Percentiles rank a stretch among this genome's conserved stretches.
phyloP scores from a whole-genome alignment of 2,888 invertebrate genomes.

The Xanthia togata region DNA sequence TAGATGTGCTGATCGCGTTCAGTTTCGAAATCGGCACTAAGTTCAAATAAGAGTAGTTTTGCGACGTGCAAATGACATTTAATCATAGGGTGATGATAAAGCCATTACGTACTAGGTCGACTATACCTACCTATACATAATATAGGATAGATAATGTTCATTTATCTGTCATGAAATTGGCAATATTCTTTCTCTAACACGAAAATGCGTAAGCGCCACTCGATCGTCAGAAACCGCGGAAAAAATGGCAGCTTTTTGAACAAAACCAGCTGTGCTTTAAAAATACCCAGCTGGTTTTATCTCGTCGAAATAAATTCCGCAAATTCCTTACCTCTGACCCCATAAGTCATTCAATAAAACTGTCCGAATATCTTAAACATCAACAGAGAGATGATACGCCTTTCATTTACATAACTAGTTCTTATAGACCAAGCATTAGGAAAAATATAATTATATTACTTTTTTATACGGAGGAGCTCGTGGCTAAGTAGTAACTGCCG shows the following conservation, averaged over 20 bases:
- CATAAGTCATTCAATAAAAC: constrained; percentile 37
- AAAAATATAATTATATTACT: constrained; percentile 20
- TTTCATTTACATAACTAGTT: constrained; percentile 52
- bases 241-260: background rate
- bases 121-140: background rate
- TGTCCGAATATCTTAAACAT: constrained; percentile 15
- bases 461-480: too few relatives aligned
- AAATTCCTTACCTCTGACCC: constrained; percentile 31
- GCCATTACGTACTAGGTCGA: background rate
- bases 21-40: background rate
- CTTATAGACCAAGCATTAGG: constrained; percentile 2
- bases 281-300: constrained; percentile 10
- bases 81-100: background rate
- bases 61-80: background rate
- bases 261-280: background rate
- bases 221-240: background rate
- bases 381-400: background rate
- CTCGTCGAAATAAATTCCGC: constrained; percentile 15
- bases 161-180: background rate
- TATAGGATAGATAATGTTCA: background rate
- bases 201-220: background rate
- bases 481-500: too few relatives aligned
- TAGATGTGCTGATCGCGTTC: too few relatives aligned
- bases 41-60: background rate
- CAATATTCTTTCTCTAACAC: background rate